Evolutionary conservation across 2,888 invertebrate genomes (phyloP).

Genomic region (Drosophila prolongata): DNA sequence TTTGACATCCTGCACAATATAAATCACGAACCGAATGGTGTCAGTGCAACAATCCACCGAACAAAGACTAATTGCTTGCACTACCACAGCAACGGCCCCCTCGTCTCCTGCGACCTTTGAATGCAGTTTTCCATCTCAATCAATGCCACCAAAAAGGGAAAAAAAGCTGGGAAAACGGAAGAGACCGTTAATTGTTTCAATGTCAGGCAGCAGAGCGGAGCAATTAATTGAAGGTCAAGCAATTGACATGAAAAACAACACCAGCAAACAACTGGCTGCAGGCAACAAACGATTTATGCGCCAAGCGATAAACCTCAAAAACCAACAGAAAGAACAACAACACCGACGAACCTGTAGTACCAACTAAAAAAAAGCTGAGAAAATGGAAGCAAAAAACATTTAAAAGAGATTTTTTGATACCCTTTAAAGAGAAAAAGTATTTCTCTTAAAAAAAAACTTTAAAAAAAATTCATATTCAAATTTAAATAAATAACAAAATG

Average conservation of each 20-base stretch:
- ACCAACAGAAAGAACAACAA: conserved; percentile 26
- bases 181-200: conserved; percentile 58
- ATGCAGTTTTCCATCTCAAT: conserved; percentile 40
- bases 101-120: conserved; percentile 30
- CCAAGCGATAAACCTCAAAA: conserved; percentile 56
- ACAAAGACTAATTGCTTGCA: conserved; percentile 46
- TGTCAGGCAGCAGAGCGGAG: conserved; percentile 60
- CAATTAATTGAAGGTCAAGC: conserved; percentile 72
- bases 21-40: conserved; percentile 52
- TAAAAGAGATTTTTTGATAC: conserved; percentile 11
- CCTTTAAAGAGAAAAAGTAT: neutral
- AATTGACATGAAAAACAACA: conserved; percentile 55
- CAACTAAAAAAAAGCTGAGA: neutral
- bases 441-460: too few relatives aligned
- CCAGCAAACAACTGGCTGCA: conserved; percentile 9
- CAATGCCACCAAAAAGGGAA: conserved; percentile 18
- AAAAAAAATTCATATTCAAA: too few relatives aligned
- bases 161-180: conserved; percentile 1
- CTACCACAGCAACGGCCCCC: conserved; percentile 14
- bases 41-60: conserved; percentile 45
- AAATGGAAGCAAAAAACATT: conserved; percentile 1
- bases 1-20: conserved; percentile 38
- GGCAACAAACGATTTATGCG: conserved; percentile 51
- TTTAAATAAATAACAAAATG: too few relatives aligned
- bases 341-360: conserved; percentile 4